phyloP scores from a whole-genome alignment of 2,888 invertebrate species.

The Dione vanillae region DNA sequence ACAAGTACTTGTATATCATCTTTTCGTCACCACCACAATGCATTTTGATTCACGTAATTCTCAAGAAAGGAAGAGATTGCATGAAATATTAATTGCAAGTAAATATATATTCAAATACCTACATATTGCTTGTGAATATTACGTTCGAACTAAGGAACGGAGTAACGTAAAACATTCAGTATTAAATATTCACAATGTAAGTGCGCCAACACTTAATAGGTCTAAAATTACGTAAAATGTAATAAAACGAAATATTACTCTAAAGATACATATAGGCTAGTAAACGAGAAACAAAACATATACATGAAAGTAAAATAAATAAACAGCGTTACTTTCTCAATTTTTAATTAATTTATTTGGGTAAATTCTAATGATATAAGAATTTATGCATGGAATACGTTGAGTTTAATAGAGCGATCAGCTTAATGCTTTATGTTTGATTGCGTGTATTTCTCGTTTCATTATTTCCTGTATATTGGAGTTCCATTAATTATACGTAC shows the following conservation, averaged over 20 bases:
- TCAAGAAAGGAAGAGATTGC: neutral
- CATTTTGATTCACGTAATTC: constrained; percentile 24
- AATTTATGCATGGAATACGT: constrained; percentile 4
- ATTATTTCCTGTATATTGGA: neutral
- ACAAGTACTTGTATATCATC: constrained; percentile 49
- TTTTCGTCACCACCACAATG: constrained; percentile 51
- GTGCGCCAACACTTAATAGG: neutral
- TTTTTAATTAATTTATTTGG: neutral
- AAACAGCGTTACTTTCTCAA: neutral
- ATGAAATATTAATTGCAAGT: constrained; percentile 17
- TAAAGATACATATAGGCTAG: too few species aligned
- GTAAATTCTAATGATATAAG: constrained; percentile 7
- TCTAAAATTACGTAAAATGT: neutral
- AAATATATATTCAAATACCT: neutral
- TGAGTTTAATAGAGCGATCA: constrained; percentile 6
- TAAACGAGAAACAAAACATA: too few species aligned
- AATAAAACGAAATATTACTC: too few species aligned
- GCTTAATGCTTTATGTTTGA: constrained; percentile 3
- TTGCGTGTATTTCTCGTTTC: constrained; percentile 8
- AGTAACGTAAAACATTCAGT: neutral
- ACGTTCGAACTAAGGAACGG: neutral
- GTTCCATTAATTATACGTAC: neutral
- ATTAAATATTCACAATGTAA: neutral
- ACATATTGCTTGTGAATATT: too few species aligned
- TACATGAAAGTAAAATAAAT: neutral